Evolutionary conservation across 2,113 vertebrate genomes (phyloP).

Genomic region (Pogonocichla stellata): DNA sequence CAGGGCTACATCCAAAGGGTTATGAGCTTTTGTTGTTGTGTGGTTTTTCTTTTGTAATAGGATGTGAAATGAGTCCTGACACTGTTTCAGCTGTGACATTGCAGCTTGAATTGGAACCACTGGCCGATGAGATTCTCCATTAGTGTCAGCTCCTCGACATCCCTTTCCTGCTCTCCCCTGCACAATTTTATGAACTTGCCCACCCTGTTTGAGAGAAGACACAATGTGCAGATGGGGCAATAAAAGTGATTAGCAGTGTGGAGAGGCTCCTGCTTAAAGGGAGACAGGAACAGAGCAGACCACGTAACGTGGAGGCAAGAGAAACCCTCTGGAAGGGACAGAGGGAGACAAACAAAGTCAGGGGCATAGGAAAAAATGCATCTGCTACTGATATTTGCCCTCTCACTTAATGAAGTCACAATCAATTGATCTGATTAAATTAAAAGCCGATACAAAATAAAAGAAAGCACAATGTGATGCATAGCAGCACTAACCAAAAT

Average conservation of each 20-base stretch:
- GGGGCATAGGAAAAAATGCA: background rate
- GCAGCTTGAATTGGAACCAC: conserved; percentile 6
- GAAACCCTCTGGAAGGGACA: background rate
- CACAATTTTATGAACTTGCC: background rate
- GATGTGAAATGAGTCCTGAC: conserved; percentile 45
- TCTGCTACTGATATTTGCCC: background rate
- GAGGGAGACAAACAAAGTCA: background rate
- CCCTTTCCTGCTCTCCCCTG: background rate
- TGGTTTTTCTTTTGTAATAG: conserved; percentile 28
- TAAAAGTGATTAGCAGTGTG: background rate
- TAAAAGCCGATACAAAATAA: conserved; percentile 10
- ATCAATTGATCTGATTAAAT: conserved; percentile 26
- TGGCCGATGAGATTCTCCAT: conserved; percentile 37
- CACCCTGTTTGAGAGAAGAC: background rate
- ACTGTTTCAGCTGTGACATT: conserved; percentile 38
- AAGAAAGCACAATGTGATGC: background rate
- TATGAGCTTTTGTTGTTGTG: conserved; percentile 16
- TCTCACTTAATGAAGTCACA: conserved; percentile 21
- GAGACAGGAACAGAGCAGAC: background rate
- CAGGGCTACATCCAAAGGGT: background rate
- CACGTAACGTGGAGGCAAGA: background rate
- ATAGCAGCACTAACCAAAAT: background rate
- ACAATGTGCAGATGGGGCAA: background rate
- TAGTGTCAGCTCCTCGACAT: background rate
- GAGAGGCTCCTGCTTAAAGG: background rate